Conservation (phyloP, 2,113 vertebrate species). For the Cygnus atratus region DNA sequence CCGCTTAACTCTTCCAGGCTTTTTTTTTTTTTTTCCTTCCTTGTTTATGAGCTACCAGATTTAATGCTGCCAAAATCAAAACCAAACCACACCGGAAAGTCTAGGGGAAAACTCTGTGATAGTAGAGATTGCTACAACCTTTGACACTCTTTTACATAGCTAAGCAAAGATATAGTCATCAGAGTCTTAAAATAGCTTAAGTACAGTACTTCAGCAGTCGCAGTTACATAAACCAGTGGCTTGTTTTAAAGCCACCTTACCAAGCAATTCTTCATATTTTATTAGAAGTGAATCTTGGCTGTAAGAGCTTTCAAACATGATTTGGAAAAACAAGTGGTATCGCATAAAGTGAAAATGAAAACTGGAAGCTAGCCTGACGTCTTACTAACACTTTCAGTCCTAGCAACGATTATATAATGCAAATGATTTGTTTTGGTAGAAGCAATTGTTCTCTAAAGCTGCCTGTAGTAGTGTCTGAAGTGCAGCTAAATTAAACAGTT, state of each 20-base stretch:
- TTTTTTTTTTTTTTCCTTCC: not conserved
- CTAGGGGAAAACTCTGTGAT: not conserved
- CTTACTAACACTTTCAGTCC: not conserved
- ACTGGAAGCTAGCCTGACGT: not conserved
- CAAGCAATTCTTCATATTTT: not conserved
- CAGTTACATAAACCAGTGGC: constrained; percentile 59
- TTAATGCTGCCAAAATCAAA: not conserved
- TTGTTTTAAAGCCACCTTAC: constrained; percentile 27
- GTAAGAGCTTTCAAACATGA: not conserved
- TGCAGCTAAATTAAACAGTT: not conserved
- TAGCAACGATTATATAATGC: constrained; percentile 1
- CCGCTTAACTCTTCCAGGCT: not conserved
- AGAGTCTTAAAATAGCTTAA: constrained; percentile 66
- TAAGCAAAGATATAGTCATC: constrained; percentile 55
- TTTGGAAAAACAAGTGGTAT: not conserved
- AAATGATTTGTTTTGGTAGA: constrained; percentile 30
- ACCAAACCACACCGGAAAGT: not conserved
- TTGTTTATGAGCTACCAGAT: not conserved
- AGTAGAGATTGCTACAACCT: not conserved
- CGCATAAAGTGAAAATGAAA: not conserved
- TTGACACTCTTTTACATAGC: constrained; percentile 53
- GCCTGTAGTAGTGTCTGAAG: not conserved
- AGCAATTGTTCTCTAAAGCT: not conserved
- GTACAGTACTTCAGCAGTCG: constrained; percentile 46
- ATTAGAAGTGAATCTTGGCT: not conserved